Conservation (phyloP, 2,888 invertebrate genomes). For the Lysandra bellargus region DNA sequence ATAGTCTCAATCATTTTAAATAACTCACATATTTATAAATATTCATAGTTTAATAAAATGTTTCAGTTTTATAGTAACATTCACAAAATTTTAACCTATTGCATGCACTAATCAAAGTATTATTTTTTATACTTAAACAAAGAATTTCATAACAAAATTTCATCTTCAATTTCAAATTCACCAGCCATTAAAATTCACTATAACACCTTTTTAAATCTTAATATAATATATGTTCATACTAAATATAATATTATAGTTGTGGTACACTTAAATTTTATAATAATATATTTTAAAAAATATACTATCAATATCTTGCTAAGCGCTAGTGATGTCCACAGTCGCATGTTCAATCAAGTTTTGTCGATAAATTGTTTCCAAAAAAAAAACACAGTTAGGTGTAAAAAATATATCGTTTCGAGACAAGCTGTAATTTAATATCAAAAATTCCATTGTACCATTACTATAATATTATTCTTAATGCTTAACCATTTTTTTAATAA, state of each 20-base stretch:
- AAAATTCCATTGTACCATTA: neutral
- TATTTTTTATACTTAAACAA: neutral
- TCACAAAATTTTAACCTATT: neutral
- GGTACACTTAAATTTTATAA: neutral
- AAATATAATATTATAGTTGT: too few species aligned
- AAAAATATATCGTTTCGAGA: neutral
- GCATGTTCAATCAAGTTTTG: neutral
- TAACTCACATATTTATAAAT: neutral
- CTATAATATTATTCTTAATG: neutral
- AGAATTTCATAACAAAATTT: too few species aligned
- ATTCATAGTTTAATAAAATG: neutral
- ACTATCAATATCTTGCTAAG: neutral
- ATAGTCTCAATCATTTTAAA: neutral
- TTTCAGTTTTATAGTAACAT: neutral
- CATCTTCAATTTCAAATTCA: too few species aligned
- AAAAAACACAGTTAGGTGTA: neutral
- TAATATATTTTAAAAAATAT: too few species aligned
- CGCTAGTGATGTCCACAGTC: neutral
- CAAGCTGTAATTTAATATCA: neutral
- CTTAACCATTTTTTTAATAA: neutral
- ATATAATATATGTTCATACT: too few species aligned
- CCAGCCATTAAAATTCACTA: too few species aligned
- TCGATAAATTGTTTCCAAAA: neutral
- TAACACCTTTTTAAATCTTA: too few species aligned
- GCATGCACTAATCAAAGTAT: neutral